Base-by-base conservation (phyloP, 2,888 invertebrate genomes). In the Anagyrus pseudococci region DNA sequence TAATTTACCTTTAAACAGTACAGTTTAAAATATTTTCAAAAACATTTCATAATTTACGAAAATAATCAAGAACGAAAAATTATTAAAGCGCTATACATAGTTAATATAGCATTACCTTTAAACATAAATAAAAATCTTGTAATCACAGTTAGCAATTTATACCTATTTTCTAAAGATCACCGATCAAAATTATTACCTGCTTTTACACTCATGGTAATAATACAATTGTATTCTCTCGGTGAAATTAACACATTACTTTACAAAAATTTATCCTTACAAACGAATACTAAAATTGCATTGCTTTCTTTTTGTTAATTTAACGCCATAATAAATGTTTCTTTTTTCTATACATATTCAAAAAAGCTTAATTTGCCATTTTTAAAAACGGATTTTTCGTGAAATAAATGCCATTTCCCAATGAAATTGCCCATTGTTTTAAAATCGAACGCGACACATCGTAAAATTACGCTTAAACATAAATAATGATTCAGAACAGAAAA, bases 141-240 rank as follows among this genome's bases (percentile, higher is more conserved):
- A 57, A 66, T 66, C 66, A 66, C 66, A 66, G 62, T 52, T 49
- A 54, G 49, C 40, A 57, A 56, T 66, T 62, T 54, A 8, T 49
- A 48, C 57, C 50, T 56, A 54, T 29, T 44, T 43, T 29, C 33
- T 62, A 58, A 4, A 47, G 44, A 50, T 23, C 52, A 50, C 47
- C 61, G 25, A 49, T 17, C 19, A 29, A 15, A 52, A 49, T 46
- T 4, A 20, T 48, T 46, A 17, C 44, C 2, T n/a, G 4, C 17
- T 48, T 52, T 43, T 63, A 25, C 7, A 49, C 33, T 47, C 54
- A 48, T 19, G 26, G 44, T 8, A 15, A 58, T 58, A 17, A 41
- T 20, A 8, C 22, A 53, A 52, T 62, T 47, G 3, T 19, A 8
- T 40, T 54, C 40, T n/a, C 7, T 49, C 26, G 62, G 48, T 54